phyloP scores from a whole-genome alignment of 2,113 vertebrate genomes.

The Harpagus bidentatus region DNA sequence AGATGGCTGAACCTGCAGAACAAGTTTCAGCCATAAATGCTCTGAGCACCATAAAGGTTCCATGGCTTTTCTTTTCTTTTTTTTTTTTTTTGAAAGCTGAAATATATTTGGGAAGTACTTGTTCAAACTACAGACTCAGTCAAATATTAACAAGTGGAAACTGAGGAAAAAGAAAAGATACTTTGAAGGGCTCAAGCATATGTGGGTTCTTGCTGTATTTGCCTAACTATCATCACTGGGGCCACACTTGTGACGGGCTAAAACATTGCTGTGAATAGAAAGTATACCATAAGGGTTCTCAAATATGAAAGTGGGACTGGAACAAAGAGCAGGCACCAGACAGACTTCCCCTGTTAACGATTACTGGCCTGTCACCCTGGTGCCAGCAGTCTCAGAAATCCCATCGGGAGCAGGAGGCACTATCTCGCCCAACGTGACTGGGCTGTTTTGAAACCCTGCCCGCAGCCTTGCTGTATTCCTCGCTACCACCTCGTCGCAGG shows the following conservation, averaged over 20 bases:
- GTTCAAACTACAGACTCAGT: conserved; percentile 49
- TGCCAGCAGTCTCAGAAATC: conserved; percentile 74
- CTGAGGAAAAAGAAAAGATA: not conserved
- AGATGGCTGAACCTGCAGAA: conserved; percentile 62
- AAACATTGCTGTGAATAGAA: conserved; percentile 61
- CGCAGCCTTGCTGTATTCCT: conserved; percentile 10
- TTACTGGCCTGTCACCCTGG: conserved; percentile 67
- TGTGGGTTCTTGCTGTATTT: conserved; percentile 49
- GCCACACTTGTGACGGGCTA: conserved; percentile 39
- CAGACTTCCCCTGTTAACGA: conserved; percentile 76
- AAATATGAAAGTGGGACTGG: conserved; percentile 67
- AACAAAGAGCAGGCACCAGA: conserved; percentile 74
- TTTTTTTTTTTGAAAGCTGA: conserved; percentile 24
- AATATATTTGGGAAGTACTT: conserved; percentile 66
- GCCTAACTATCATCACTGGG: conserved; percentile 32
- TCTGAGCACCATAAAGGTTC: not conserved
- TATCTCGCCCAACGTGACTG: conserved; percentile 19
- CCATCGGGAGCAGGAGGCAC: conserved; percentile 22
- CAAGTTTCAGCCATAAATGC: conserved; percentile 15
- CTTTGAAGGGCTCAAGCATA: conserved; percentile 49
- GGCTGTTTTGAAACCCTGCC: conserved; percentile 70
- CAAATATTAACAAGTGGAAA: conserved; percentile 57
- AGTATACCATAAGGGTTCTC: conserved; percentile 68
- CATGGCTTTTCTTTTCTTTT: not conserved
- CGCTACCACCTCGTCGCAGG: not conserved